A percentile compares a stretch with the other conserved stretches of the same genome.
These are phyloP conservation scores for Seriola aureovittata DNA, from an alignment of 2,113 vertebrate genomes.

Conservation along the genomic window DNA sequence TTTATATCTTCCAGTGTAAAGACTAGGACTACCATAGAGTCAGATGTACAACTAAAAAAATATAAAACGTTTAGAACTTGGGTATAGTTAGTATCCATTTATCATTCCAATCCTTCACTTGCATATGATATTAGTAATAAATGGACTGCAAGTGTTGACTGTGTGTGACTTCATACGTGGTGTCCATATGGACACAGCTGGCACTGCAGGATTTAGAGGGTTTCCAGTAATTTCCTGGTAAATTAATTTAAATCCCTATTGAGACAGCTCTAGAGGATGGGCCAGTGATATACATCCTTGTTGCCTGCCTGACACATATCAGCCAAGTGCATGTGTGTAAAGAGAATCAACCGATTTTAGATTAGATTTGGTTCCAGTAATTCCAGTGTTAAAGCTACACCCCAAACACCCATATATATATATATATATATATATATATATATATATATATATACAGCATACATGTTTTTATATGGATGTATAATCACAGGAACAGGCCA, in stretches of 20 bases:
- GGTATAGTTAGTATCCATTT: neutral
- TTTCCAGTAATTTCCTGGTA: neutral
- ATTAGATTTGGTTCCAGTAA: neutral
- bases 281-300: neutral
- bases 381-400: neutral
- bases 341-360: neutral
- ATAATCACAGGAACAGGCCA: no score
- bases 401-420: no score
- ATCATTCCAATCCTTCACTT: neutral
- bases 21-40: neutral
- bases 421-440: no score
- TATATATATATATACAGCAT: no score
- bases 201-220: neutral
- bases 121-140: neutral
- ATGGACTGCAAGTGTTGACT: neutral
- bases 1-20: conserved; percentile 1
- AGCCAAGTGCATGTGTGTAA: neutral
- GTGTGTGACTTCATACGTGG: neutral
- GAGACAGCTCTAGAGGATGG: neutral
- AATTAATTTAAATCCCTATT: neutral
- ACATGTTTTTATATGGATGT: no score
- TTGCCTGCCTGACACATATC: neutral
- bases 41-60: neutral
- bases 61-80: neutral
- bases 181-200: neutral